Base-by-base conservation (phyloP, 2,113 vertebrate genomes). In the Oncorhynchus keta region DNA sequence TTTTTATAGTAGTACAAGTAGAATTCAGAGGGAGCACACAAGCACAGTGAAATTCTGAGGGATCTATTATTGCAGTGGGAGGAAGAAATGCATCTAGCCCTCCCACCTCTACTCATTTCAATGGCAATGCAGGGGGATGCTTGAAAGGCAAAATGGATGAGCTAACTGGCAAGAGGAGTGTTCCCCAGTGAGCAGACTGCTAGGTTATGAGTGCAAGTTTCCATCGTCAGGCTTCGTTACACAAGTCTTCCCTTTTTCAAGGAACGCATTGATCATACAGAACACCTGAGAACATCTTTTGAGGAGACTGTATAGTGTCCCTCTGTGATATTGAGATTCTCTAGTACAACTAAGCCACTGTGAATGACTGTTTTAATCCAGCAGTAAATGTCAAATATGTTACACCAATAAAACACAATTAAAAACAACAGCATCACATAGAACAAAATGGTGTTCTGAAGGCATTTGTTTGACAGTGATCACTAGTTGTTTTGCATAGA, bases 231-330 rank as follows among this genome's bases (percentile, higher is more conserved):
- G 28, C 57, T 70, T 76, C 76, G 73, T 81, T 82, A 72, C 76
- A 76, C 75, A 75, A 76, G 73, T 74, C 28, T 48, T 74, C 66
- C 70, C 68, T 74, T 83, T 76, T 81, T 81, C 30, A 71, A 83
- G 61, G 83, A 81, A 72, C 70, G 69, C 70, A 81, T 61, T 73
- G 76, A 79, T 81, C 74, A 49, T 69, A 39, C 77, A 24, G 61
- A 73, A 61, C 69, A 70, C 78, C 75, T 64, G 22, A 3, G 81
- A 76, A 62, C 26, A 69, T 72, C 67, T 76, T 68, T 80, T 72
- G 74, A 78, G 75, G 64, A 24, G 70, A 71, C 13, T 4, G 64
- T 79, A 74, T 59, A 79, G 76, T 79, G 77, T 79, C 39, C 7
- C 14, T 71, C 13, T 30, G 1, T 76, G 73, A 61, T 55, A 51